Conservation (phyloP, 2,888 invertebrate genomes). For the Andrena bicolor region DNA sequence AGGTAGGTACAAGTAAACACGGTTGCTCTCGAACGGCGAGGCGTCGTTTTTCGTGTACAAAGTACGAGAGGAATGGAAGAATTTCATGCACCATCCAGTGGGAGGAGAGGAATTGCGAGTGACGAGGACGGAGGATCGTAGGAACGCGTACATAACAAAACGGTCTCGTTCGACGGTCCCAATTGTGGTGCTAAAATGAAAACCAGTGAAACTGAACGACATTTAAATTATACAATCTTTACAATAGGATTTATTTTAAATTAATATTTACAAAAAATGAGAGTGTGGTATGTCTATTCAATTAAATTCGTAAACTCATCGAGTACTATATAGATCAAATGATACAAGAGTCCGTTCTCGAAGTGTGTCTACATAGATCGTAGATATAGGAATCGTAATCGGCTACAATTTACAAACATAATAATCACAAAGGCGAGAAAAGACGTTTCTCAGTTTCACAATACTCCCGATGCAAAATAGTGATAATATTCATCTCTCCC, state of each 20-base stretch:
- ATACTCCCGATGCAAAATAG: constrained; percentile 68
- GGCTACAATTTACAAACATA: constrained; percentile 73
- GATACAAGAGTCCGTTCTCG: constrained; percentile 70
- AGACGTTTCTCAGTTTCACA: constrained; percentile 64
- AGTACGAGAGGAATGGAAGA: not conserved
- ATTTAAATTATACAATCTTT: constrained; percentile 80
- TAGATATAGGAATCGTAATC: constrained; percentile 64
- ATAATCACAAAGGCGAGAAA: constrained; percentile 72
- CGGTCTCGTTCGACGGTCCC: not conserved
- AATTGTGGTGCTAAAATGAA: constrained; percentile 22
- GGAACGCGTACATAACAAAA: constrained; percentile 5
- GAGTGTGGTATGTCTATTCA: constrained; percentile 71
- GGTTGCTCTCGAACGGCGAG: not conserved
- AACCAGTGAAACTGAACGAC: constrained; percentile 56
- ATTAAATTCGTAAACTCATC: constrained; percentile 68
- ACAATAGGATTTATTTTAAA: constrained; percentile 82
- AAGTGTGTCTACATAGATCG: constrained; percentile 67
- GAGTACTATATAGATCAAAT: constrained; percentile 72
- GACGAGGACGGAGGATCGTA: constrained; percentile 14
- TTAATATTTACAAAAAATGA: constrained; percentile 83
- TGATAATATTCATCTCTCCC: constrained; percentile 58
- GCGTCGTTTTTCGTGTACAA: not conserved
- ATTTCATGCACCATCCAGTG: not conserved
- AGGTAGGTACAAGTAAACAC: not conserved
- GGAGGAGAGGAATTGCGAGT: too few relatives aligned